A percentile compares a stretch with the other conserved stretches of the same genome.
phyloP scores from a whole-genome alignment of 2,888 invertebrate species.

The Macaria liturata region DNA sequence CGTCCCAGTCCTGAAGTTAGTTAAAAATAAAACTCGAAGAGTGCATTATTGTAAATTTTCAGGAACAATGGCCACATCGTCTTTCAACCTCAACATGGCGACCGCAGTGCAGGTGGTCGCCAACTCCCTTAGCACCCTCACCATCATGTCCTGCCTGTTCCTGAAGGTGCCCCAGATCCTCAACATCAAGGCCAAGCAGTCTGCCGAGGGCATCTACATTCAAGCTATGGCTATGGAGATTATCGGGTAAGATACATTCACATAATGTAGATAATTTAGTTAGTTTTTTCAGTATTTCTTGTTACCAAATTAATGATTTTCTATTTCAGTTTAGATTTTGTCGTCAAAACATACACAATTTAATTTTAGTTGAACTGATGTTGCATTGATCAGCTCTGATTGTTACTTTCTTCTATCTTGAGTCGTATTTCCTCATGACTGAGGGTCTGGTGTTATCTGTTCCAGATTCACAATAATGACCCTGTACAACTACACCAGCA shows the following conservation, averaged over 20 bases:
- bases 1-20: neutral
- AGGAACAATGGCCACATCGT: conserved; percentile 15
- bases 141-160: conserved; percentile 89
- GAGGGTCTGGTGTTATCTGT: conserved; percentile 14
- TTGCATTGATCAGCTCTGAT: too few species aligned
- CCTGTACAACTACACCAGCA: conserved; percentile 90
- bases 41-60: neutral
- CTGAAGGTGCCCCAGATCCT: conserved; percentile 93
- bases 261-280: too few species aligned
- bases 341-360: too few species aligned
- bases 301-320: too few species aligned
- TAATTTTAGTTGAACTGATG: too few species aligned
- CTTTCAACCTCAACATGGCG: conserved; percentile 20
- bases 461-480: conserved; percentile 91
- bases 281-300: too few species aligned
- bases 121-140: conserved; percentile 85
- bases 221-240: conserved; percentile 87
- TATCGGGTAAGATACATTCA: conserved; percentile 80
- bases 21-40: neutral
- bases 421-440: too few species aligned
- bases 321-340: too few species aligned
- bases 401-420: too few species aligned
- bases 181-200: conserved; percentile 84
- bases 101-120: conserved; percentile 44
- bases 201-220: conserved; percentile 87